phyloP scores from a whole-genome alignment of 2,113 vertebrate species.

The Rhea americana region DNA sequence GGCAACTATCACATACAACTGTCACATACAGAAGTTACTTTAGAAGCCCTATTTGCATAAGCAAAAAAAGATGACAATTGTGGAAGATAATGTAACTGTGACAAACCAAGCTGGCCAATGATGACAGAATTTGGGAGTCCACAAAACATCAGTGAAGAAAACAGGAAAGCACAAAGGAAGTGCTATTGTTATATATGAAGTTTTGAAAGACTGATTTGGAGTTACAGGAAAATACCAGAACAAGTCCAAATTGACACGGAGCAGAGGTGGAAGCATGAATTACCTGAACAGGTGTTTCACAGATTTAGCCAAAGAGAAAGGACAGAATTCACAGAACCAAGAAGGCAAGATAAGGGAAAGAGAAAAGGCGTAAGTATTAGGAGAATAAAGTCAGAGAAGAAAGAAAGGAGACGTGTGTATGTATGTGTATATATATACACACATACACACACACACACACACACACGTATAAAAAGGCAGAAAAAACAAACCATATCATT shows the following conservation, averaged over 20 bases:
- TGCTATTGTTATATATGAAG: not conserved
- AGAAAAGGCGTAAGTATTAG: not conserved
- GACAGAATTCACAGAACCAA: not conserved
- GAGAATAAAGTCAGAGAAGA: not conserved
- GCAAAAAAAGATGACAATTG: not conserved
- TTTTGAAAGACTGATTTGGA: accelerated
- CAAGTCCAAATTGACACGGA: not conserved
- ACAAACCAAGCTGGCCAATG: not conserved
- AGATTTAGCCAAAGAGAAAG: not conserved
- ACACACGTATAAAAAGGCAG: not conserved
- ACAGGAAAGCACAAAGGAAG: not conserved
- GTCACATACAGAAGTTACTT: not conserved
- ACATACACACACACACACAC: no score
- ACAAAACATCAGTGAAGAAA: not conserved
- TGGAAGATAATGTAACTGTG: not conserved
- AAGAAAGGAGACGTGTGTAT: not conserved
- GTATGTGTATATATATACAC: no score
- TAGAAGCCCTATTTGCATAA: not conserved
- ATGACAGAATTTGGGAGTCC: not conserved
- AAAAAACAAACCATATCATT: not conserved
- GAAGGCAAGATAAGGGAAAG: not conserved
- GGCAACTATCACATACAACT: not conserved
- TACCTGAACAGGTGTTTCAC: not conserved
- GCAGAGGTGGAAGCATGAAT: not conserved
- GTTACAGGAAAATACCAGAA: not conserved